Percentiles rank a stretch among this genome's conserved stretches.
phyloP scores from a whole-genome alignment of 2,797 vertebrate species.

The Clarias pachynema region DNA sequence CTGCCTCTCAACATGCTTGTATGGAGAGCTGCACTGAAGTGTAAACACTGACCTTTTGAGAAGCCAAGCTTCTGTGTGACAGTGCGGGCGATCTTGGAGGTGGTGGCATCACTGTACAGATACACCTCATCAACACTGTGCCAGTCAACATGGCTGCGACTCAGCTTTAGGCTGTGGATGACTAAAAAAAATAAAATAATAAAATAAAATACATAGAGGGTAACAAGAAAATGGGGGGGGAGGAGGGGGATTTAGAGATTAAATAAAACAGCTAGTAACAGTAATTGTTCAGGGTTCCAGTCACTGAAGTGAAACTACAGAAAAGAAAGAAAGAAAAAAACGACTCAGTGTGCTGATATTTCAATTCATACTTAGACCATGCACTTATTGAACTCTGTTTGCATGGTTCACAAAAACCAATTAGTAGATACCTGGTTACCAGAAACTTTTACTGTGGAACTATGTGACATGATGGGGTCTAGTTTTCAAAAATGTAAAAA shows the following conservation, averaged over 20 bases:
- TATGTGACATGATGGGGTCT: too few species aligned
- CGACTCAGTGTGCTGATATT: conserved; percentile 53
- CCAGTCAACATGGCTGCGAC: conserved; percentile 96
- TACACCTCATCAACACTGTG: conserved; percentile 96
- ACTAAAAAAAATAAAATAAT: conserved; percentile 69
- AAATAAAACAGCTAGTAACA: background rate
- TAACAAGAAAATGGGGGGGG: conserved; percentile 6
- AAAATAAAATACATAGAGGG: conserved; percentile 11
- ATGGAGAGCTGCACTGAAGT: background rate
- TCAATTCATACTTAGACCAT: conserved; percentile 64
- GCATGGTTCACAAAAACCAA: background rate
- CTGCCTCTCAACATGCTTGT: background rate
- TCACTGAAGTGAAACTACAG: background rate
- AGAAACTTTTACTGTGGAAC: background rate
- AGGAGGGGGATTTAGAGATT: background rate
- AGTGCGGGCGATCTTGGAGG: conserved; percentile 96
- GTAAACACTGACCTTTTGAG: conserved; percentile 89
- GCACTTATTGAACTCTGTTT: background rate
- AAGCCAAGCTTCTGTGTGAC: conserved; percentile 97
- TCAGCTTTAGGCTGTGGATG: conserved; percentile 91
- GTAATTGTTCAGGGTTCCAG: conserved; percentile 43
- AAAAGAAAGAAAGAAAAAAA: too few species aligned
- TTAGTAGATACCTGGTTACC: background rate
- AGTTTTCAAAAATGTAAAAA: too few species aligned
- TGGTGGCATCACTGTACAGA: conserved; percentile 97